Evolutionary conservation across 2,888 invertebrate species (phyloP).

Genomic region (Eupsilia transversa): DNA sequence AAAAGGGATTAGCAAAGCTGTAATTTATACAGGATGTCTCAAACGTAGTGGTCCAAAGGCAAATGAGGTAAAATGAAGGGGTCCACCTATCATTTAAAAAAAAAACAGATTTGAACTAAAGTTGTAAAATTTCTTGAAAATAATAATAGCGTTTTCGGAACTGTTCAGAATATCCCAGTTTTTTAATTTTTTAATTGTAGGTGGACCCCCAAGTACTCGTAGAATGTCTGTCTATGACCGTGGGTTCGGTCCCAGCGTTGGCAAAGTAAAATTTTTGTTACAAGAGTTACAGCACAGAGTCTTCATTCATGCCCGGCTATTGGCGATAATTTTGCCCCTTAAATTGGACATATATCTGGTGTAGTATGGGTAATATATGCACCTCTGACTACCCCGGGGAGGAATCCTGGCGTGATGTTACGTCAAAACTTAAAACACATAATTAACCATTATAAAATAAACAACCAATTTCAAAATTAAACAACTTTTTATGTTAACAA

Average conservation of each 20-base stretch:
- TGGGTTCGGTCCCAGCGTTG: background rate
- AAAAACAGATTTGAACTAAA: no score
- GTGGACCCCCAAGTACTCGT: no score
- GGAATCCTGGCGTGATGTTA: background rate
- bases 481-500: background rate
- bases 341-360: background rate
- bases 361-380: background rate
- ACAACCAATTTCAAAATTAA: background rate
- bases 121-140: no score
- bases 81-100: no score
- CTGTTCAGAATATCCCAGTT: no score
- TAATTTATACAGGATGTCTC: no score
- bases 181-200: no score
- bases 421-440: background rate
- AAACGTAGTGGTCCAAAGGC: no score
- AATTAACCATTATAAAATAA: background rate
- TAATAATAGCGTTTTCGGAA: no score
- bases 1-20: slow-evolving; percentile 7
- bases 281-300: background rate
- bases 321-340: background rate
- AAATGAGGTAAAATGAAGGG: no score
- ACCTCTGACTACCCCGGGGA: background rate
- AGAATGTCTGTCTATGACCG: background rate
- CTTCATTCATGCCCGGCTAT: background rate
- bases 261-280: background rate